A percentile compares a stretch with the other conserved stretches of the same genome.
These are phyloP conservation scores for Pungitius pungitius DNA, from an alignment of 2,113 vertebrate genomes.

Conservation along the genomic window DNA sequence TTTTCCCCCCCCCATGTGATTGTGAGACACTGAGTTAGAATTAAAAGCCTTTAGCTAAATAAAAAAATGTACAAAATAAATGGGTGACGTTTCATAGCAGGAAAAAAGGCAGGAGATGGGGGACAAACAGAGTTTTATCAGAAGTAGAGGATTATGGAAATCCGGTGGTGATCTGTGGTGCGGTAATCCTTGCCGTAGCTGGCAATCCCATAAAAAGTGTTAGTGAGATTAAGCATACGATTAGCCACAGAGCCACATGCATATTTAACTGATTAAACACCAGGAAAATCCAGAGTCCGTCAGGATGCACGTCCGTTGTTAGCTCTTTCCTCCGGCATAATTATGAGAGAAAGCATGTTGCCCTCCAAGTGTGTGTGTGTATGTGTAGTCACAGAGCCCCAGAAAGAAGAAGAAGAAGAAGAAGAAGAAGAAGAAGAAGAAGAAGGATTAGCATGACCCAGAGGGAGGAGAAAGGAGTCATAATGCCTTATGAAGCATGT, in stretches of 20 bases:
- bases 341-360: constrained; percentile 43
- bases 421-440: constrained; percentile 20
- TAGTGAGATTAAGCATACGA: constrained; percentile 78
- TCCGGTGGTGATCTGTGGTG: constrained; percentile 74
- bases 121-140: constrained; percentile 71
- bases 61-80: constrained; percentile 45
- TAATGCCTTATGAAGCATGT: constrained; percentile 51
- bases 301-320: constrained; percentile 52
- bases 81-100: constrained; percentile 41
- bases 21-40: background rate
- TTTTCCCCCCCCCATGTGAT: background rate
- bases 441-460: constrained; percentile 43
- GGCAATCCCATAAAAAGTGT: constrained; percentile 80
- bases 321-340: constrained; percentile 55
- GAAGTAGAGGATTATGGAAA: constrained; percentile 77
- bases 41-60: background rate
- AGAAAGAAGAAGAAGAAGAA: background rate
- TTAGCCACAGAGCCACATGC: constrained; percentile 76
- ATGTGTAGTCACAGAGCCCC: constrained; percentile 23
- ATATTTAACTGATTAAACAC: constrained; percentile 78
- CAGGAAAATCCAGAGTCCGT: constrained; percentile 67
- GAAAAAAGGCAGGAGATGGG: constrained; percentile 57
- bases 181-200: constrained; percentile 68
- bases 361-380: constrained; percentile 3
- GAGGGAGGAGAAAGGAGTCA: constrained; percentile 39